Evolutionary conservation across 2,888 invertebrate genomes (phyloP), one percentile per base, ranked within the genome.

Genomic region (Yponomeuta plumbellus): DNA sequence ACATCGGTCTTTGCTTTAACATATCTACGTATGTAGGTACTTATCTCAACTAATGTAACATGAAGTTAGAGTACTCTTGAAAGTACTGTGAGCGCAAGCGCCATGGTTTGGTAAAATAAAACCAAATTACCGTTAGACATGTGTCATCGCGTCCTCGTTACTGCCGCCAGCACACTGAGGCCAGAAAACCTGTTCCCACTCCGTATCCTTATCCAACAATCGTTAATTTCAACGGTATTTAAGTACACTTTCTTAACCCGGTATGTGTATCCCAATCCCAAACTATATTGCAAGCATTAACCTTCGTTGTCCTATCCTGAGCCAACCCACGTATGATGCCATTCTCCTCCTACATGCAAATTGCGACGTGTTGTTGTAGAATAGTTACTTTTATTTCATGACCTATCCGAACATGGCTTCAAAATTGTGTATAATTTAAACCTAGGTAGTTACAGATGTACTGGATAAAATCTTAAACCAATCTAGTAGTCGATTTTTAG

Each of bases 81-180:
- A 44, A 44, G 44, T 52, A 52, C 34, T 34, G 34, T 13, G 17
- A 13, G 77, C 76, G 76, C 76, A 74, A 71, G 76, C 72, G 74
- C 70, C 69, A 71, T 61, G 72, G 75, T 78, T 56, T 11, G 52
- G 63, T 23, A 20, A 66, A 66, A 80, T 84, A 83, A 85, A 86
- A 86, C 83, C 76, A 78, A 77, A 78, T 85, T 84, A 88, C 90
- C 88, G 90, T 88, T 90, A 90, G 88, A 86, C 83, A 81, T 90
- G 88, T 88, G 87, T 87, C 88, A 88, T 85, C 85, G 84, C 76
- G 89, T 79, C 88, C 90, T 88, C 88, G 77, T 81, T 88, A 79
- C 81, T 72, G 71, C 74, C 73, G 74, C 74, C 65, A 61, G 62
- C 39, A 72, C 76, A 67, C 72, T 71, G 78, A 75, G 75, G 78